Conservation (phyloP, 2,888 invertebrate species). For the Trypoxylon attenuatum region DNA sequence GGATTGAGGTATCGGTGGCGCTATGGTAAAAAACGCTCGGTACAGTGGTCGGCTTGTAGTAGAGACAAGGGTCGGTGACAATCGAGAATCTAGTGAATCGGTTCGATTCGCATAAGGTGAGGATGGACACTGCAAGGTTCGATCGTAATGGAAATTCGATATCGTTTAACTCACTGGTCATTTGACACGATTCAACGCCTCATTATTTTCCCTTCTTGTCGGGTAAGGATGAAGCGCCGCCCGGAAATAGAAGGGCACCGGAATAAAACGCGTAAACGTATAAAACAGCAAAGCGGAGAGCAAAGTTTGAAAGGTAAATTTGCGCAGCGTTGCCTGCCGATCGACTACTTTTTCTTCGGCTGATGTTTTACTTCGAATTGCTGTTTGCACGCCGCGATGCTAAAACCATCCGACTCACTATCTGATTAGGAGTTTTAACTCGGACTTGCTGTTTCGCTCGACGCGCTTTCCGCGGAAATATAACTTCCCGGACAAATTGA, state of each 20-base stretch:
- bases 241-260: slow-evolving; percentile 18
- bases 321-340: slow-evolving; percentile 16
- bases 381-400: background rate
- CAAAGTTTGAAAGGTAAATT: slow-evolving; percentile 34
- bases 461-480: too few relatives aligned
- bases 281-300: slow-evolving; percentile 18
- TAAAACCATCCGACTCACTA: background rate
- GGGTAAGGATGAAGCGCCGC: slow-evolving; percentile 37
- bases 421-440: background rate
- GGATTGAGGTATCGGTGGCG: too few relatives aligned
- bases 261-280: slow-evolving; percentile 10
- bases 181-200: background rate
- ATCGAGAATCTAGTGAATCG: too few relatives aligned
- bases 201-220: background rate
- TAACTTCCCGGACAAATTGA: too few relatives aligned
- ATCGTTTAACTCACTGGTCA: too few relatives aligned
- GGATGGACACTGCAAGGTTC: too few relatives aligned
- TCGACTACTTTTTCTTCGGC: background rate
- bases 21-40: too few relatives aligned
- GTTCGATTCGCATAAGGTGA: too few relatives aligned
- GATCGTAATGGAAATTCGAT: too few relatives aligned
- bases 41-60: too few relatives aligned
- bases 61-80: too few relatives aligned
- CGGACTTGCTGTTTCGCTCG: background rate
- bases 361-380: slow-evolving; percentile 7